phyloP scores from a whole-genome alignment of 1,140 invertebrate genomes.

The Liolophura sinensis region DNA sequence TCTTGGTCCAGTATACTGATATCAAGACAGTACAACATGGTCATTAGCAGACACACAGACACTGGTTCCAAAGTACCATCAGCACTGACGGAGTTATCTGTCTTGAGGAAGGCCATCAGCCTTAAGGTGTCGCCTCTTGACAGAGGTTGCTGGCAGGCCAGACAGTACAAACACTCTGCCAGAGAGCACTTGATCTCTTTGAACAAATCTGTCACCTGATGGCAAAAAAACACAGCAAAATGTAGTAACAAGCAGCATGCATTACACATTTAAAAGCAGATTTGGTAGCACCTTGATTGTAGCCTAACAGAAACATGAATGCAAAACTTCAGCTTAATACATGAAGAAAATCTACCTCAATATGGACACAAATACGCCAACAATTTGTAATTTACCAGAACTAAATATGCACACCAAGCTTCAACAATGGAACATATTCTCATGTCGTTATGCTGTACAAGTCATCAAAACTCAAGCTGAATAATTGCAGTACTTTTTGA shows the following conservation, averaged over 20 bases:
- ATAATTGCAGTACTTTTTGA: no score
- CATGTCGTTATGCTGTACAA: no score
- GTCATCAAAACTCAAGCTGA: no score
- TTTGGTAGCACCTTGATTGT: not conserved
- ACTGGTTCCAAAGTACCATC: constrained; percentile 71
- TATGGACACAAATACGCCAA: no score
- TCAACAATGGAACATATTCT: no score
- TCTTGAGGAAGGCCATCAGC: constrained; percentile 60
- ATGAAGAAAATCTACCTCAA: constrained; percentile 1
- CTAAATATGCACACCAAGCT: no score
- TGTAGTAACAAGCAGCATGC: not conserved
- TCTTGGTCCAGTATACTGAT: constrained; percentile 71
- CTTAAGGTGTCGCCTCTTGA: constrained; percentile 62
- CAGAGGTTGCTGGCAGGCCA: constrained; percentile 82
- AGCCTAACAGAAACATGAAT: no score
- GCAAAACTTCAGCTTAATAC: no score
- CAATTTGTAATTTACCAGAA: no score
- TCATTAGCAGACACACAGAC: constrained; percentile 77
- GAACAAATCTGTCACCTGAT: constrained; percentile 76
- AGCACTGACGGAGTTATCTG: constrained; percentile 38
- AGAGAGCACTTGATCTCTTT: constrained; percentile 77
- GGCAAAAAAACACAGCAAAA: constrained; percentile 8
- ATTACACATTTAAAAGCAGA: not conserved
- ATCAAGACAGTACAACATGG: constrained; percentile 83
- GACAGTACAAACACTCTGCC: constrained; percentile 84